Evolutionary conservation across 2,888 invertebrate genomes (phyloP), one percentile per base, ranked within the genome.

Genomic region (Entomobrya multifasciata): DNA sequence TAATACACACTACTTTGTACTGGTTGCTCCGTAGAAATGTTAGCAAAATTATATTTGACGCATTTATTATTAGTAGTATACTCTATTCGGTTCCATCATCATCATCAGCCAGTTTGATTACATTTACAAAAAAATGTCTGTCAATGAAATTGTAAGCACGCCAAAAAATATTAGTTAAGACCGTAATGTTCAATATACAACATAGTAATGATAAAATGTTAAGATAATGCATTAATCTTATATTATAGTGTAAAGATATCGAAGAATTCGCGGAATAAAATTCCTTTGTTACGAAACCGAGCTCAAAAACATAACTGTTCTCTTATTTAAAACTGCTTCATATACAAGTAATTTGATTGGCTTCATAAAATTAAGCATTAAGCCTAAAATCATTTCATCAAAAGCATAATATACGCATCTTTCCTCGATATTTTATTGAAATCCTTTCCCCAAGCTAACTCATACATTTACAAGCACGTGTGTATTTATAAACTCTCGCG

Each of bases 191-290:
- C 52, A 72, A 17, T 27, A 52, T 52, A 52, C 55, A 80, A 60
- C 25, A 44, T 36, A 77, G 57, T 22, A 22, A 77, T 41, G 60
- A 57, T 10, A 22, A 44, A 27, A 62, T n/a, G 30, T n/a, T 67
- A 67, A 41, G 44, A 44, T 67, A 67, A 67, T 67, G 67, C 67
- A 67, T 67, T 67, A 44, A 62, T 25, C 20, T 47, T 36, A 55
- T 80, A 81, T 20, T 55, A 47, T 55, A 72, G 41, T 70, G 25
- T 67, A 6, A 80, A 55, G 27, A 74, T 72, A 86, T 62, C 86
- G 79, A 86, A 74, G 60, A 72, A 72, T 86, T 79, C 86, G 79
- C 86, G 79, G 44, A 79, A 77, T 72, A 83, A 79, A 83, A 84
- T 49, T 72, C 83, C 79, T 86, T 86, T 86, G 86, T 86, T 86